Percentiles rank a stretch among this genome's conserved stretches.
Evolutionary conservation across 2,888 invertebrate species (phyloP).

Genomic region (Rhimphoctona megacephalus): DNA sequence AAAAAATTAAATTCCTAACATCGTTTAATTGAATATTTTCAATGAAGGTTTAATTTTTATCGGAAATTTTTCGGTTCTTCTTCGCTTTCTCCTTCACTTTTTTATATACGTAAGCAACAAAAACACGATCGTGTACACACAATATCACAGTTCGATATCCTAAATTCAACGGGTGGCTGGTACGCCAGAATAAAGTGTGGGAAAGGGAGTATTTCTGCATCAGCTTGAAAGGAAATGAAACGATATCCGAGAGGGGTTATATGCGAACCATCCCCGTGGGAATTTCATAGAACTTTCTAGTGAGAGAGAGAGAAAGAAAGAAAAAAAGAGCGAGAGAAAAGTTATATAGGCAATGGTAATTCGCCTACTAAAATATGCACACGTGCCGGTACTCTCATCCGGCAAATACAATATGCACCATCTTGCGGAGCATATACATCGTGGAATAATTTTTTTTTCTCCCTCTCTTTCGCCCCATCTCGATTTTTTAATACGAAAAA

Average conservation of each 20-base stretch:
- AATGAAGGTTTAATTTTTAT: slow-evolving; percentile 7
- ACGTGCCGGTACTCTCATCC: slow-evolving; percentile 47
- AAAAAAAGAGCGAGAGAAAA: neutral
- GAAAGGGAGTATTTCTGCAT: slow-evolving; percentile 37
- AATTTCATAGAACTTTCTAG: slow-evolving; percentile 25
- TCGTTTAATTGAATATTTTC: neutral
- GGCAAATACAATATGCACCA: slow-evolving; percentile 47
- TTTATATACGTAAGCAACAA: slow-evolving; percentile 1
- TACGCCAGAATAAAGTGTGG: slow-evolving; percentile 12
- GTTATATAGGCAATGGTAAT: slow-evolving; percentile 52
- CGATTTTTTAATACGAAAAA: slow-evolving; percentile 45
- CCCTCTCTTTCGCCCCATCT: neutral
- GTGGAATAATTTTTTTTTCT: slow-evolving; percentile 20
- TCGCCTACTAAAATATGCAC: slow-evolving; percentile 55
- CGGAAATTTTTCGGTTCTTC: slow-evolving; percentile 31
- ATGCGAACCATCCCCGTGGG: slow-evolving; percentile 36
- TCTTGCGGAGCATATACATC: slow-evolving; percentile 9
- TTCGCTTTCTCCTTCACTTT: neutral
- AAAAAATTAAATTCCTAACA: neutral
- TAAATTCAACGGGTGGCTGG: slow-evolving; percentile 43
- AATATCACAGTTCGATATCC: slow-evolving; percentile 47
- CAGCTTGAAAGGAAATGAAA: slow-evolving; percentile 64
- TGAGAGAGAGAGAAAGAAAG: neutral
- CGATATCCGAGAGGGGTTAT: slow-evolving; percentile 57
- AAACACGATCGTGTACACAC: slow-evolving; percentile 27